Conservation (phyloP, 1,140 invertebrate genomes). For the Ectropis grisescens region DNA sequence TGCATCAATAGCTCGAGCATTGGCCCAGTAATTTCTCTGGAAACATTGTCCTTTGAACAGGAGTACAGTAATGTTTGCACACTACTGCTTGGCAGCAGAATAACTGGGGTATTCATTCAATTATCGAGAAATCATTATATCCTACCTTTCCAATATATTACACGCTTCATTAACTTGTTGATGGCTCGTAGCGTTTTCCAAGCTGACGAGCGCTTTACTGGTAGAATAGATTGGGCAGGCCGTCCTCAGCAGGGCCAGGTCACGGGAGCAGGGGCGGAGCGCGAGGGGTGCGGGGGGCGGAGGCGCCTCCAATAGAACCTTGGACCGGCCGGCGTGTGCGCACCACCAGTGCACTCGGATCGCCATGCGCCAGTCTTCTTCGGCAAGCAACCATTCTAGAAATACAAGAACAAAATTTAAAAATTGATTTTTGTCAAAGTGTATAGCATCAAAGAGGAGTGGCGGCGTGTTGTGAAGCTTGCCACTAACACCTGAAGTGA, state of each 20-base stretch:
- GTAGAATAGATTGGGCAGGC: constrained; percentile 64
- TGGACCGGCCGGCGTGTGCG: constrained; percentile 58
- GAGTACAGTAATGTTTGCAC: too few relatives aligned
- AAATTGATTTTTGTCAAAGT: background rate
- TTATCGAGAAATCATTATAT: too few relatives aligned
- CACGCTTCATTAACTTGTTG: constrained; percentile 66
- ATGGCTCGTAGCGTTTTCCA: constrained; percentile 76
- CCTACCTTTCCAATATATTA: constrained; percentile 70
- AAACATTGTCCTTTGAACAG: too few relatives aligned
- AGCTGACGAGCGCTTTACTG: constrained; percentile 63
- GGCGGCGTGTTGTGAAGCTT: too few relatives aligned
- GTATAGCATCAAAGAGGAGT: too few relatives aligned
- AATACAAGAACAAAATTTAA: constrained; percentile 4
- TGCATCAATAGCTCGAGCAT: too few relatives aligned
- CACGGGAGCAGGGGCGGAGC: constrained; percentile 53
- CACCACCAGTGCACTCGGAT: constrained; percentile 70
- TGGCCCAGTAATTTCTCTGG: too few relatives aligned
- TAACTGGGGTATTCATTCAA: too few relatives aligned
- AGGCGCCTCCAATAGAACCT: constrained; percentile 29
- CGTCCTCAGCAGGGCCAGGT: constrained; percentile 58
- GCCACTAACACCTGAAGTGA: too few relatives aligned
- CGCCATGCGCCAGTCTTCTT: constrained; percentile 44
- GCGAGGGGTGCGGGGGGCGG: constrained; percentile 20
- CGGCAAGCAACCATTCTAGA: constrained; percentile 55
- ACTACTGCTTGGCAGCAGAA: too few relatives aligned